Base-by-base conservation (phyloP, 2,113 vertebrate genomes). In the Nansenia antarctica region DNA sequence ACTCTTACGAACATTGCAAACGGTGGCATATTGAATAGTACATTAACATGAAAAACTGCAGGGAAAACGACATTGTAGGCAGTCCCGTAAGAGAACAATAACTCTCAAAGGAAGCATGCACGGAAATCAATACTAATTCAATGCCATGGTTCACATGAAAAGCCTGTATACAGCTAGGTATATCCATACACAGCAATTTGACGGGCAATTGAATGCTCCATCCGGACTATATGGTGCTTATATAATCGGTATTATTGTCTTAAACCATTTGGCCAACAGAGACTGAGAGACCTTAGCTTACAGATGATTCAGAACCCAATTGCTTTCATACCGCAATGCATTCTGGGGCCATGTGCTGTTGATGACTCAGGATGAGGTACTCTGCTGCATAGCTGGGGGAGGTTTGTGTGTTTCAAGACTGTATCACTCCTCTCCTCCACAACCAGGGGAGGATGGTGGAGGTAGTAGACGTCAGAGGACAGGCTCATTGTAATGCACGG, bases 311-410 rank as follows among this genome's bases (percentile, higher is more conserved):
- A 79, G 74, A 80, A 24, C 35, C 57, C 57, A 74, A 74, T 61
- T 57, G 20, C 24, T 8, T 70, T 70, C 68, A 26, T 64, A 64
- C 72, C 66, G 1, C 42, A 72, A 49, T 4, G 49, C 67, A 83
- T 62, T 65, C 30, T 76, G 62, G 42, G 18, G 52, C 55, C 62
- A 9, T 32, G 64, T 60, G 58, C 69, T 62, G 65, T 62, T 77
- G 74, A 73, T 80, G 85, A 82, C 63, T 82, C 76, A 83, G 65
- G 75, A 72, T 29, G 24, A 80, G 49, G 61, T 78, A 8, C 30
- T 60, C n/a, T 34, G 31, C 32, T 3, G 62, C 63, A 70, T 71
- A 14, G 62, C 64, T 72, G 18, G 5, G 27, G 64, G 76, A 22
- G n/a, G 29, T 67, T 57, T 27, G 29, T 27, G 29, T 12, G 55